Evolutionary conservation across 2,797 vertebrate species (phyloP).

Genomic region (Poliocrania exsul): DNA sequence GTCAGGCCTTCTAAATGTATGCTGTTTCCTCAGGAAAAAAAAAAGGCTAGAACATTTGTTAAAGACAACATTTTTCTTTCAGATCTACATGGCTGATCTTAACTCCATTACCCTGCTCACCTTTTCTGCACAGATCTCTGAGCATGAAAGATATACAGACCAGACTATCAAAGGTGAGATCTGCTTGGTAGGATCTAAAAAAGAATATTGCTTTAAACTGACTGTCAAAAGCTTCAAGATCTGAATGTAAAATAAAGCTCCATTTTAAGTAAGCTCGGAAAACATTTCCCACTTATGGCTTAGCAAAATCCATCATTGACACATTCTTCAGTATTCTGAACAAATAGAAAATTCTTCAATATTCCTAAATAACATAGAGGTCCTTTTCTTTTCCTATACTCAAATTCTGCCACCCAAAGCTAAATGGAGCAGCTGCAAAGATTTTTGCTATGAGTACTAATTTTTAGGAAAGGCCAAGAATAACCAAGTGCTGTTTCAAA

Average conservation of each 20-base stretch:
- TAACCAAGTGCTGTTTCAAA: background rate
- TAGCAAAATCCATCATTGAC: background rate
- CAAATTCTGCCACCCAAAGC: background rate
- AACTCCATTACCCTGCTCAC: slow-evolving; percentile 34
- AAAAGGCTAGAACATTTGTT: background rate
- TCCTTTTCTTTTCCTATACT: background rate
- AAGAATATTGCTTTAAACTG: slow-evolving; percentile 3
- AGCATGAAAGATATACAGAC: slow-evolving; percentile 8
- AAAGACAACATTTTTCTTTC: slow-evolving; percentile 33
- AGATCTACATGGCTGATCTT: slow-evolving; percentile 21
- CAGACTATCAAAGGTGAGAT: slow-evolving; percentile 28
- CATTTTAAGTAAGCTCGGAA: background rate
- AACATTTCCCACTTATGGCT: background rate
- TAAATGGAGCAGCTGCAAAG: background rate
- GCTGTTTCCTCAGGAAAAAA: background rate
- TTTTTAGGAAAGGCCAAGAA: background rate
- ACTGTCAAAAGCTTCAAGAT: background rate
- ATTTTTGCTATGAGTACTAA: background rate
- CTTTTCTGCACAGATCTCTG: background rate
- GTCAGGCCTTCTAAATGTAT: background rate
- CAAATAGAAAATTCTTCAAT: background rate
- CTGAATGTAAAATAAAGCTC: background rate
- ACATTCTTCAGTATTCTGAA: background rate
- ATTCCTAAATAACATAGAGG: background rate
- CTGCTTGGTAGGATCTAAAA: background rate